Percentiles rank a stretch among this genome's conserved stretches.
These are phyloP conservation scores for Silurus lanzhouensis DNA, from an alignment of 2,797 vertebrate species.

Conservation along the genomic window DNA sequence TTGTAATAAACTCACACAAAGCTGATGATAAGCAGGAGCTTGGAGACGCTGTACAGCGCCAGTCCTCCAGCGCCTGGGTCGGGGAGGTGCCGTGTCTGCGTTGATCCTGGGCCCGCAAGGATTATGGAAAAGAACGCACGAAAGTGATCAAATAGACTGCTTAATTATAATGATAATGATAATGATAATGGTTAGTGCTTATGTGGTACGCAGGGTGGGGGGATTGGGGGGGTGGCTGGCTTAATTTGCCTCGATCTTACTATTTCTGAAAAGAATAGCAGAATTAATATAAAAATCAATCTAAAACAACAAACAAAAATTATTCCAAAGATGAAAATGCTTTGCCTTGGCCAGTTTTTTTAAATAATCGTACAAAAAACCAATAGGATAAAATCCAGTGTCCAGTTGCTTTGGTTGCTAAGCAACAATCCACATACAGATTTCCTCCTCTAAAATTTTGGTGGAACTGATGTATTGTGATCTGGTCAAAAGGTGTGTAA, in stretches of 20 bases:
- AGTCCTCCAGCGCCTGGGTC: conserved; percentile 82
- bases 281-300: not conserved
- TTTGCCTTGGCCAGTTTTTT: not conserved
- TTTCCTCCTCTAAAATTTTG: not conserved
- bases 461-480: not conserved
- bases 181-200: not conserved
- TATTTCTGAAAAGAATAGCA: not conserved
- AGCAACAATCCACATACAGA: not conserved
- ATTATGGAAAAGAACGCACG: not conserved
- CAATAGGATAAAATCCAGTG: not conserved
- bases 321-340: not conserved
- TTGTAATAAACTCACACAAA: conserved; percentile 84
- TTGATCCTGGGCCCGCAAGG: conserved; percentile 79
- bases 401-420: not conserved
- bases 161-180: not conserved
- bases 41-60: conserved; percentile 93
- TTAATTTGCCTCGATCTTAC: not conserved
- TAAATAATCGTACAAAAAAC: not conserved
- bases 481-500: not conserved
- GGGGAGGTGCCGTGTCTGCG: conserved; percentile 91
- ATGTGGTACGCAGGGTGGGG: not conserved
- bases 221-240: no score
- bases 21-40: conserved; percentile 93
- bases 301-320: not conserved
- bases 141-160: not conserved